phyloP scores from a whole-genome alignment of 2,797 vertebrate species.

The Botia almorhae region DNA sequence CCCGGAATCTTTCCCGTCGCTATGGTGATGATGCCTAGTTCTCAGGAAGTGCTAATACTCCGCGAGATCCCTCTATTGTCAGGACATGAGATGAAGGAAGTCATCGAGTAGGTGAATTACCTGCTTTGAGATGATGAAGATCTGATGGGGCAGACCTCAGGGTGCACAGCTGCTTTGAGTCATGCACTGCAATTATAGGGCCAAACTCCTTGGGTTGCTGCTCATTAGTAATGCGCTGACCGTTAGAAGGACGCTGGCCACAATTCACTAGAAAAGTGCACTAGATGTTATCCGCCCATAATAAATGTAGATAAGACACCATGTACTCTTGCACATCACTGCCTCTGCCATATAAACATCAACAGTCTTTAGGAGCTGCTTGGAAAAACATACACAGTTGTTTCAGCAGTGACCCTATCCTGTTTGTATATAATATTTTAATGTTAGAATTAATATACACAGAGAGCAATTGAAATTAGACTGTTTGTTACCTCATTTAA shows the following conservation, averaged over 20 bases:
- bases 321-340: background rate
- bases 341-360: background rate
- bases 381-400: background rate
- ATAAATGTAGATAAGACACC: background rate
- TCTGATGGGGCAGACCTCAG: background rate
- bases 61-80: background rate
- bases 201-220: background rate
- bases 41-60: background rate
- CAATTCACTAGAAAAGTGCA: slow-evolving; percentile 1
- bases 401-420: background rate
- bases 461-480: slow-evolving; percentile 14
- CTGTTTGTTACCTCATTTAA: slow-evolving; percentile 50
- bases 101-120: slow-evolving; percentile 17
- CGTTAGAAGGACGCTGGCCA: background rate
- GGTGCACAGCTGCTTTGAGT: background rate
- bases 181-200: background rate
- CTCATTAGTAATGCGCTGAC: background rate
- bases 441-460: slow-evolving; percentile 12
- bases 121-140: background rate
- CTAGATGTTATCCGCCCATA: background rate
- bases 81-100: slow-evolving; percentile 3
- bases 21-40: background rate
- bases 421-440: slow-evolving; percentile 11
- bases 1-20: background rate
- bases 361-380: background rate